Percentiles rank a stretch among this genome's conserved stretches.
phyloP scores from a whole-genome alignment of 2,797 vertebrate species.

The Rhinichthys osculus region DNA sequence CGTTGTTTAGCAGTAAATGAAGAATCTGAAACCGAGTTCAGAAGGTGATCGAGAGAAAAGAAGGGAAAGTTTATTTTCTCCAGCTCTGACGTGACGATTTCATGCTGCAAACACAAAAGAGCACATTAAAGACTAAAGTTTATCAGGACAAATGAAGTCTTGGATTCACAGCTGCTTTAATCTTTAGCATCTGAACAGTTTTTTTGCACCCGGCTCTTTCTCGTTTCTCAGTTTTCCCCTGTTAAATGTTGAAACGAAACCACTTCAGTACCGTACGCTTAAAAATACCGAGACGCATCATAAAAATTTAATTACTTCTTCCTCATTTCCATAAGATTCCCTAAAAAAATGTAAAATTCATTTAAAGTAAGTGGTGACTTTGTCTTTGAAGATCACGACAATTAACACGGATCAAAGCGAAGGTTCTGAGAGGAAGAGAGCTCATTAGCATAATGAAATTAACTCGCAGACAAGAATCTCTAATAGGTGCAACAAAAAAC shows the following conservation, averaged over 20 bases:
- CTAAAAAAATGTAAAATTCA: slow-evolving; percentile 99
- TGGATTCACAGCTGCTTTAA: slow-evolving; percentile 96
- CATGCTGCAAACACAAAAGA: slow-evolving; percentile 93
- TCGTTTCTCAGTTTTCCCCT: slow-evolving; percentile 87
- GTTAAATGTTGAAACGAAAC: slow-evolving; percentile 93
- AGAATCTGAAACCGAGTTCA: slow-evolving; percentile 81
- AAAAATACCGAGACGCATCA: slow-evolving; percentile 97
- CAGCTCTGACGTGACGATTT: slow-evolving; percentile 81
- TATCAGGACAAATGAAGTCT: slow-evolving; percentile 97
- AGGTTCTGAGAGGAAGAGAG: slow-evolving; percentile 97
- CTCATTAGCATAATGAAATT: slow-evolving; percentile 99
- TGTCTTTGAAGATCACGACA: slow-evolving; percentile 99
- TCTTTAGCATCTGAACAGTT: slow-evolving; percentile 94
- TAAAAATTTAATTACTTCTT: slow-evolving; percentile 99
- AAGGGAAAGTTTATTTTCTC: slow-evolving; percentile 55
- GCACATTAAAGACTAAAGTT: slow-evolving; percentile 97
- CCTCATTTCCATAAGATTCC: slow-evolving; percentile 99
- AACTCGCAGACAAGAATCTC: slow-evolving; percentile 99
- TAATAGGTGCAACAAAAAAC: slow-evolving; percentile 98
- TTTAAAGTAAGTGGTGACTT: slow-evolving; percentile 99
- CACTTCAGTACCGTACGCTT: slow-evolving; percentile 89
- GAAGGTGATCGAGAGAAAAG: slow-evolving; percentile 66
- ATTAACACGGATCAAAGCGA: slow-evolving; percentile 99
- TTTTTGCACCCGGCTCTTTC: slow-evolving; percentile 40
- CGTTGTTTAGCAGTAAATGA: slow-evolving; percentile 81